Base-by-base conservation (phyloP, 1,140 invertebrate species). In the Plodia interpunctella region DNA sequence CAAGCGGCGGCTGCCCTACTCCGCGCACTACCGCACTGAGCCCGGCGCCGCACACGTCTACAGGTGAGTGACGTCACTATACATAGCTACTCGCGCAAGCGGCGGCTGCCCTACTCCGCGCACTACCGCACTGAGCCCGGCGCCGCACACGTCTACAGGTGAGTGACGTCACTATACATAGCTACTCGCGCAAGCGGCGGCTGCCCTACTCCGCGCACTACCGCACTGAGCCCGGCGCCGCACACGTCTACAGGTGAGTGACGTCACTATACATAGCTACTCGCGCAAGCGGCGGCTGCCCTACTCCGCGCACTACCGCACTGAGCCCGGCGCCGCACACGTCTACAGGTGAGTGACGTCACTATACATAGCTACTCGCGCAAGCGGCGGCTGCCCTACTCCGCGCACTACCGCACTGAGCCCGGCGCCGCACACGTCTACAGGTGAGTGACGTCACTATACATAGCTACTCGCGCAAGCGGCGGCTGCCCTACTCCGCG, bases 101-200 rank as follows among this genome's bases (percentile, higher is more conserved):
- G 76, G 35, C 64, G 78, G n/a, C 73, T 80, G 58, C 81, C 87
- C 58, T 88, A 87, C 72, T 84, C 87, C 70, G 87, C 87, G 57
- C 85, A 87, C 74, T 90, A 89, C 76, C 88, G 88, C 78, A 80
- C 76, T 62, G 68, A 75, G 74, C 76, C 79, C 71, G 72, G 82
- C 68, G 75, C 78, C 66, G 82, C 88, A 57, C 87, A 88, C 72
- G 84, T 90, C 44, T 90, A 90, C 76, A 81, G 88, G 88, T 90
- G 10, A 35, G 88, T 90, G 10, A 35, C 57, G 25, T 35, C 67
- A n/a, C n/a, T n/a, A n/a, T n/a, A n/a, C n/a, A n/a, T n/a, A 49
- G 55, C 50, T 49, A 21, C 44, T 68, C 18, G 66, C 67, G 65
- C n/a, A n/a, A n/a, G 63, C 5, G 63, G 18, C 51, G 59, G 3